Conservation (phyloP, 2,113 vertebrate species). For the Muscicapa adusta region DNA sequence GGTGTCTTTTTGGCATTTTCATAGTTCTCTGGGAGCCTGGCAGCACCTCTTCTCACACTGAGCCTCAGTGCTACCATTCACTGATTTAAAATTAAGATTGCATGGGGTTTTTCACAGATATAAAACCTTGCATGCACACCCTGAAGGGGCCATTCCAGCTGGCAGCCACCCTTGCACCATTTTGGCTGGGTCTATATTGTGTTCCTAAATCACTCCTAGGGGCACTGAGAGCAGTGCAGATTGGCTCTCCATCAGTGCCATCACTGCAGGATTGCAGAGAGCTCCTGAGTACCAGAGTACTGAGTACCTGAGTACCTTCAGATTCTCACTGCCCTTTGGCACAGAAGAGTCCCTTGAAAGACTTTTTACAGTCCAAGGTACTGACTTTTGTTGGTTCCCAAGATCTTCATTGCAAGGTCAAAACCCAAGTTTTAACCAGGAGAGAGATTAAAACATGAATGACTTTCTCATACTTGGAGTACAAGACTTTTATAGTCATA, state of each 20-base stretch:
- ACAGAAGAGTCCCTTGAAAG: not conserved
- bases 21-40: not conserved
- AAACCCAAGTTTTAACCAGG: not conserved
- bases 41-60: not conserved
- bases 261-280: not conserved
- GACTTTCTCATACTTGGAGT: not conserved
- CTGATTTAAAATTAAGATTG: not conserved
- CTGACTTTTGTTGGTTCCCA: not conserved
- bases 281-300: not conserved
- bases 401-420: not conserved
- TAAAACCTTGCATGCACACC: not conserved
- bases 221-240: not conserved
- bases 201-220: not conserved
- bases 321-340: not conserved
- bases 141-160: not conserved
- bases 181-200: not conserved
- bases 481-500: not conserved
- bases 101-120: not conserved
- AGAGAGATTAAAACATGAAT: not conserved
- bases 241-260: rapidly evolving
- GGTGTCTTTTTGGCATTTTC: not conserved
- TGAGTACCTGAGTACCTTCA: not conserved
- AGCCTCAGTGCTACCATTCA: not conserved
- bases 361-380: not conserved
- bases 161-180: not conserved